phyloP scores from a whole-genome alignment of 2,797 vertebrate genomes.

The Myotis daubentonii region DNA sequence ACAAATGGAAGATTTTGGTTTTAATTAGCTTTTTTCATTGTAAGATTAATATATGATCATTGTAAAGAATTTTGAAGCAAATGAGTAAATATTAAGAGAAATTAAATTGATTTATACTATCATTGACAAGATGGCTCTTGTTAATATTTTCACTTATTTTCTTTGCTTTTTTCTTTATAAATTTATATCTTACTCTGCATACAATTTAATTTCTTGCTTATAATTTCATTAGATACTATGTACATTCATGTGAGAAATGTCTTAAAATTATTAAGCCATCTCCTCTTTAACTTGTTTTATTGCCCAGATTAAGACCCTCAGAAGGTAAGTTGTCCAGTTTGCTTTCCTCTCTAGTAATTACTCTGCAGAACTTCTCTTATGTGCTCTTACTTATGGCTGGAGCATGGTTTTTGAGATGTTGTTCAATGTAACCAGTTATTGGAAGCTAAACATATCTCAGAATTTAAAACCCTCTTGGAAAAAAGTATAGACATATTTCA shows the following conservation, averaged over 20 bases:
- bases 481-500: background rate
- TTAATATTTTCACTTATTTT: background rate
- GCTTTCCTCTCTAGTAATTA: background rate
- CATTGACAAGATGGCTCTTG: background rate
- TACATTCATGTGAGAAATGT: background rate
- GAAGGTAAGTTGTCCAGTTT: background rate
- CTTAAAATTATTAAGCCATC: background rate
- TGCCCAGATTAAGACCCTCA: background rate
- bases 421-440: background rate
- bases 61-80: constrained; percentile 43
- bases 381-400: background rate
- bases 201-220: background rate
- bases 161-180: constrained; percentile 12
- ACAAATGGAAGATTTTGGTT: constrained; percentile 54
- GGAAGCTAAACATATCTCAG: background rate
- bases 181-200: background rate
- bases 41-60: background rate
- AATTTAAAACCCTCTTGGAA: background rate
- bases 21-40: constrained; percentile 37
- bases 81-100: constrained; percentile 42
- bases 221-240: background rate
- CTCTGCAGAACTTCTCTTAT: background rate
- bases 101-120: background rate
- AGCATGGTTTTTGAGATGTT: background rate
- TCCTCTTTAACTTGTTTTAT: background rate